These are phyloP conservation scores for Volucella bombylans DNA, from an alignment of 2,888 invertebrate species.

Conservation along the genomic window DNA sequence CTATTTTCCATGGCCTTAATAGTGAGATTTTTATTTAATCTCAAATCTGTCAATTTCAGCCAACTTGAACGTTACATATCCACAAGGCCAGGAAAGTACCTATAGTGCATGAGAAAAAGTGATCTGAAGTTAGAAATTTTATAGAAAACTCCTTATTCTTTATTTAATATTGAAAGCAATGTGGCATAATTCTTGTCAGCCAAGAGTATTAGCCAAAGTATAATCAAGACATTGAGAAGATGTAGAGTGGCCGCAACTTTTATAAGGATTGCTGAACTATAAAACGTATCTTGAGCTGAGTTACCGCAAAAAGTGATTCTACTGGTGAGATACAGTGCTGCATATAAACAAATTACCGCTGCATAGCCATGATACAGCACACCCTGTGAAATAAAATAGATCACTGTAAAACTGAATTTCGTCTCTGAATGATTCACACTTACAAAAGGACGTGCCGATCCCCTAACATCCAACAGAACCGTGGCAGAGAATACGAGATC, in stretches of 20 bases:
- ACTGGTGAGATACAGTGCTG: constrained; percentile 15
- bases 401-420: neutral
- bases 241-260: constrained; percentile 48
- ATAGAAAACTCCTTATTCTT: too few species aligned
- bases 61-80: too few species aligned
- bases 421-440: neutral
- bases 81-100: too few species aligned
- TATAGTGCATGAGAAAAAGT: too few species aligned
- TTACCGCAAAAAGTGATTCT: constrained; percentile 74
- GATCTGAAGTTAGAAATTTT: too few species aligned
- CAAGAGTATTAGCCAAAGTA: constrained; percentile 29
- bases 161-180: too few species aligned
- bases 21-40: too few species aligned
- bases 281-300: constrained; percentile 50
- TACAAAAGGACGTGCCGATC: constrained; percentile 35
- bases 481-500: constrained; percentile 25
- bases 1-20: too few species aligned
- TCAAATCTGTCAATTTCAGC: too few species aligned
- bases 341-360: constrained; percentile 27
- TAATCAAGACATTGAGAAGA: constrained; percentile 1
- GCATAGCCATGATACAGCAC: constrained; percentile 48
- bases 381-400: constrained; percentile 36
- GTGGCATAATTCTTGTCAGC: too few species aligned
- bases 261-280: constrained; percentile 40
- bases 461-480: constrained; percentile 14